Percentiles rank a stretch among this genome's conserved stretches.
Conservation (phyloP, 2,888 invertebrate species). For the Diadegma fenestrale region DNA sequence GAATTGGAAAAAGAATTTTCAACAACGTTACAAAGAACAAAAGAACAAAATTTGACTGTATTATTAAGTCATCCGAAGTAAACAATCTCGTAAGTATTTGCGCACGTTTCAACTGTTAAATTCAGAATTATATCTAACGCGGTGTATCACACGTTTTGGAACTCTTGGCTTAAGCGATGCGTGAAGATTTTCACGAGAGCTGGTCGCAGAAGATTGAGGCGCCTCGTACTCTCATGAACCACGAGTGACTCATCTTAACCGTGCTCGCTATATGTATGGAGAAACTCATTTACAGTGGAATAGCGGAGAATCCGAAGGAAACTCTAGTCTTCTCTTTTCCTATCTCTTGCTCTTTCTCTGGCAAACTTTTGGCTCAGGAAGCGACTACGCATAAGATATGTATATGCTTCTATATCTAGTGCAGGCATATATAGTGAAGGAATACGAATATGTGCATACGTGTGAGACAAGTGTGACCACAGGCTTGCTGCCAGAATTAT, state of each 20-base stretch:
- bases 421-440: not conserved
- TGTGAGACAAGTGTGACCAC: conserved; percentile 50
- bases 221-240: conserved; percentile 39
- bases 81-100: not conserved
- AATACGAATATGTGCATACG: conserved; percentile 28
- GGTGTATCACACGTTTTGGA: conserved; percentile 23
- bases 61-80: not conserved
- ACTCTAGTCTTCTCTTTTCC: conserved; percentile 21
- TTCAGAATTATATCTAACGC: conserved; percentile 19
- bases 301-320: conserved; percentile 58
- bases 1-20: not conserved
- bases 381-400: not conserved
- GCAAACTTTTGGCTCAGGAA: conserved; percentile 35
- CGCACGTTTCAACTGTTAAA: not conserved
- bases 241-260: conserved; percentile 47
- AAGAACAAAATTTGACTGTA: not conserved
- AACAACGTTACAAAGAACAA: not conserved
- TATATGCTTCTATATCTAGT: not conserved
- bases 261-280: conserved; percentile 21
- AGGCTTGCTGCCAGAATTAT: conserved; percentile 66
- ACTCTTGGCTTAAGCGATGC: conserved; percentile 15
- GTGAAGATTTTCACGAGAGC: conserved; percentile 50
- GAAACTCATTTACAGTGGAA: conserved; percentile 32
- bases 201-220: conserved; percentile 23
- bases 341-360: conserved; percentile 36